phyloP scores from a whole-genome alignment of 2,888 invertebrate genomes.

The Drosophila stalkeri region DNA sequence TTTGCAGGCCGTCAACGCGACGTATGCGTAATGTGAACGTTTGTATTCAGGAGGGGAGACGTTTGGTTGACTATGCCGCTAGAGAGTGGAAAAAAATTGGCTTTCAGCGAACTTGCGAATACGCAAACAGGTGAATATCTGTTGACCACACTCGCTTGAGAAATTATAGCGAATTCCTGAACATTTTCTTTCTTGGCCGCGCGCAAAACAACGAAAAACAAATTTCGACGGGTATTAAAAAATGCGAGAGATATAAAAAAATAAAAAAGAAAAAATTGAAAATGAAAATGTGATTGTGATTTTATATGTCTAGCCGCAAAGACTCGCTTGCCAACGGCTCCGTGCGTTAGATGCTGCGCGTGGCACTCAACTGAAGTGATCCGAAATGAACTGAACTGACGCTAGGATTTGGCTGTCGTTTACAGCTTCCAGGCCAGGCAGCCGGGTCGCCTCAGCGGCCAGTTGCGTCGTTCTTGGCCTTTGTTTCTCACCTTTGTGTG shows the following conservation, averaged over 20 bases:
- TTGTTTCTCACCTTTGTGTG: conserved; percentile 68
- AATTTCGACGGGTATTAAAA: conserved; percentile 48
- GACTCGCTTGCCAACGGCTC: conserved; percentile 24
- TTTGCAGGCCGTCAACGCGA: conserved; percentile 60
- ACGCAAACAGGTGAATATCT: conserved; percentile 68
- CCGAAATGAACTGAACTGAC: conserved; percentile 32
- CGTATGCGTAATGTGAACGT: conserved; percentile 75
- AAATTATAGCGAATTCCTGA: conserved; percentile 50
- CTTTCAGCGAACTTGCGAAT: conserved; percentile 65
- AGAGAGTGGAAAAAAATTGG: conserved; percentile 21
- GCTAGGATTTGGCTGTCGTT: conserved; percentile 53
- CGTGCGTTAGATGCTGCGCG: conserved; percentile 43
- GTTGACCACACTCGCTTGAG: conserved; percentile 55
- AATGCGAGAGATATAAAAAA: conserved; percentile 14
- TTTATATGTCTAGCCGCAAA: conserved; percentile 50
- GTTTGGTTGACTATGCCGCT: conserved; percentile 1
- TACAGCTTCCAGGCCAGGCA: conserved; percentile 20
- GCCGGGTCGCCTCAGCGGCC: conserved; percentile 16
- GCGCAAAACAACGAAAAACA: conserved; percentile 53
- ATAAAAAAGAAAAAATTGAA: background rate
- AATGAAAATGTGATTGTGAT: conserved; percentile 40
- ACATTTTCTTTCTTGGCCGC: conserved; percentile 30
- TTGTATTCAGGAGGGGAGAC: conserved; percentile 38
- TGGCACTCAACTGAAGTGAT: conserved; percentile 51
- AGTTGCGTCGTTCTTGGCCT: conserved; percentile 41